These are phyloP conservation scores for Monochamus alternatus DNA, from an alignment of 2,888 invertebrate species.

Conservation along the genomic window DNA sequence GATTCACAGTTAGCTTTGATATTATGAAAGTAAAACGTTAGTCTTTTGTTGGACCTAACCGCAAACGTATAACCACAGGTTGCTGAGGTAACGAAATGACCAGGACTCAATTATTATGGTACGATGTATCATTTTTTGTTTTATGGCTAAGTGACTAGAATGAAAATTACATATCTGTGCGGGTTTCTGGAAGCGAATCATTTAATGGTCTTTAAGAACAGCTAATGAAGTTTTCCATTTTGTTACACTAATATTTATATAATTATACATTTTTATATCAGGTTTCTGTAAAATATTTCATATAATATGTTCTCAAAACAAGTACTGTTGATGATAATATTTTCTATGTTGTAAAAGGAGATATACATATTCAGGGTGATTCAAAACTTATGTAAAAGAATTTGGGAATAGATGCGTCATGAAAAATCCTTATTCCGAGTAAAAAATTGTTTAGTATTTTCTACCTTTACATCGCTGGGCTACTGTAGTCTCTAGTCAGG, in stretches of 20 bases:
- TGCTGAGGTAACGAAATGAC: conserved; percentile 51
- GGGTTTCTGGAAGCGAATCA: conserved; percentile 34
- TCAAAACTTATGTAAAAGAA: too few species aligned
- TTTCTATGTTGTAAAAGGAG: too few species aligned
- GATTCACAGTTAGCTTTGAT: conserved; percentile 52
- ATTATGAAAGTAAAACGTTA: conserved; percentile 44
- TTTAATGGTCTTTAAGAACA: conserved; percentile 35
- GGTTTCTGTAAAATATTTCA: neutral
- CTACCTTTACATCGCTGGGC: too few species aligned
- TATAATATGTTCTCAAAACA: too few species aligned
- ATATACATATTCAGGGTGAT: too few species aligned
- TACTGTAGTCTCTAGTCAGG: too few species aligned
- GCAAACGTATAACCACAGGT: conserved; percentile 55
- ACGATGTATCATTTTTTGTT: conserved; percentile 40
- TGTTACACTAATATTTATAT: neutral
- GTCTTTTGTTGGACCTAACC: conserved; percentile 49
- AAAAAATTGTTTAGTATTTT: too few species aligned
- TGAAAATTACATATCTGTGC: conserved; percentile 45
- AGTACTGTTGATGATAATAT: too few species aligned
- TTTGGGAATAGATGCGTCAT: too few species aligned
- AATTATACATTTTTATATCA: neutral
- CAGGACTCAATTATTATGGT: conserved; percentile 49
- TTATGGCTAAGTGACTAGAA: conserved; percentile 44
- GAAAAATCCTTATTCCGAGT: too few species aligned
- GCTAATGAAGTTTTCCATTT: neutral